Conservation (phyloP, 1,140 invertebrate genomes). For the Danaus melanippus region DNA sequence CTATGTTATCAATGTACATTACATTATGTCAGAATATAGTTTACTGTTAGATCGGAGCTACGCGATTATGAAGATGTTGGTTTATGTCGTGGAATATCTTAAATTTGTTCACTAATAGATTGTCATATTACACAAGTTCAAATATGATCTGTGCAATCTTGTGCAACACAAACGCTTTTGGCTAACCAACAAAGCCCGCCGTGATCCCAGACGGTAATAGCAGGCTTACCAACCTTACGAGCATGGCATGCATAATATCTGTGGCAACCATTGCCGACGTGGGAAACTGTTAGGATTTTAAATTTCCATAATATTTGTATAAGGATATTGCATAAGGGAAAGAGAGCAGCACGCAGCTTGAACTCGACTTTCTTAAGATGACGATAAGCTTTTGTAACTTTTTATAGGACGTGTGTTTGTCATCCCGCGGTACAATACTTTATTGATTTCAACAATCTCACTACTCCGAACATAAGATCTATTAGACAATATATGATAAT, state of each 20-base stretch:
- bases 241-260: constrained; percentile 50
- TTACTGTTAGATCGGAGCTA: too few species aligned
- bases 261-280: constrained; percentile 39
- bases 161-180: constrained; percentile 29
- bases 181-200: constrained; percentile 30
- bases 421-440: too few species aligned
- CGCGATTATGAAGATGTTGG: too few species aligned
- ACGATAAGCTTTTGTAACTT: too few species aligned
- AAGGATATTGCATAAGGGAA: constrained; percentile 41
- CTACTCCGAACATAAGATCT: too few species aligned
- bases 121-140: background rate
- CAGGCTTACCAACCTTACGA: constrained; percentile 32
- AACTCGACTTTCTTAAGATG: constrained; percentile 9
- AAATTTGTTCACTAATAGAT: too few species aligned
- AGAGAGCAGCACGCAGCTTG: constrained; percentile 10
- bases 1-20: too few species aligned
- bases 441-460: too few species aligned
- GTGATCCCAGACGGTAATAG: constrained; percentile 50
- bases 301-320: constrained; percentile 67
- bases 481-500: too few species aligned
- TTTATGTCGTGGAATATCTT: too few species aligned
- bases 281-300: constrained; percentile 54
- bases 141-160: constrained; percentile 19
- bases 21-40: too few species aligned
- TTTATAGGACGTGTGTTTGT: too few species aligned